Evolutionary conservation across 1,140 invertebrate genomes (phyloP).

Genomic region (Phenacoccus solenopsis): DNA sequence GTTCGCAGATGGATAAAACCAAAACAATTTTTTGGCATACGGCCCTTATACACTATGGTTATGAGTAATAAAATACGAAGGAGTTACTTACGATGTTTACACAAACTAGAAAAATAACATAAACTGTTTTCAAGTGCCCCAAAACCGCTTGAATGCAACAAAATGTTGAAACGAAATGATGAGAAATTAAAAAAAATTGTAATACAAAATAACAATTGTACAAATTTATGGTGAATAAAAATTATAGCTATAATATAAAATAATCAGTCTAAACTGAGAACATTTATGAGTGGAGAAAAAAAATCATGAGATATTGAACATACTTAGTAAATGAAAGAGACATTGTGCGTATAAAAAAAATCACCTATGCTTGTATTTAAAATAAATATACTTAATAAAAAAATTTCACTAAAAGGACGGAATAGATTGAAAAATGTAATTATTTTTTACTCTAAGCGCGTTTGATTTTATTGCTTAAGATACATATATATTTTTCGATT

Average conservation of each 20-base stretch:
- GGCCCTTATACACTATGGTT: not conserved
- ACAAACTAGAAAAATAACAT: not conserved
- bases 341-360: not conserved
- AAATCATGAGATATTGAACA: not conserved
- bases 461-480: too few relatives aligned
- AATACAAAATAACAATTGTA: not conserved
- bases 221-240: not conserved
- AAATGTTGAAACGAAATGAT: not conserved
- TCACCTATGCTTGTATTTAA: not conserved
- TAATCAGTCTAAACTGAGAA: not conserved
- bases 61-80: not conserved
- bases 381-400: conserved; percentile 24
- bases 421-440: too few relatives aligned
- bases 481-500: too few relatives aligned
- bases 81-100: not conserved
- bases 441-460: too few relatives aligned
- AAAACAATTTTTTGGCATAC: not conserved
- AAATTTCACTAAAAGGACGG: not conserved
- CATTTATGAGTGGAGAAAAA: not conserved
- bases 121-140: not conserved
- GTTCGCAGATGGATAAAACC: not conserved
- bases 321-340: too few relatives aligned
- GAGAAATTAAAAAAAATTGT: not conserved
- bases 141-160: not conserved
- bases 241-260: not conserved